Evolutionary conservation across 2,888 invertebrate genomes (phyloP).

Genomic region (Rhorus exstirpatorius): DNA sequence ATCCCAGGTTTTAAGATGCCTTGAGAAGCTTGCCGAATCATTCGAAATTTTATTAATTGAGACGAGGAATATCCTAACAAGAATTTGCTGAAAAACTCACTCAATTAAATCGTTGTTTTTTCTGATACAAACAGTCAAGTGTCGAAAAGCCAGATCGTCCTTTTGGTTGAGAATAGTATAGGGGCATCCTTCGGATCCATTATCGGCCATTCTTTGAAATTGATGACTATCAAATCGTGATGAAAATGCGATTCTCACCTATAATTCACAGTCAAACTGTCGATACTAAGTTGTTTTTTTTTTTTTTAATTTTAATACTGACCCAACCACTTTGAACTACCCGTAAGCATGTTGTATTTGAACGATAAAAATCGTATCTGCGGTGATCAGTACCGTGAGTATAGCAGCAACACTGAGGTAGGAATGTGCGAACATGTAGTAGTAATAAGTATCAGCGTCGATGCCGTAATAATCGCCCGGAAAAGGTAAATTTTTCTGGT

Average conservation of each 20-base stretch:
- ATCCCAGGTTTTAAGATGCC: conserved; percentile 20
- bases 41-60: conserved; percentile 3
- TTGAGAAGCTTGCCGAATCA: conserved; percentile 47
- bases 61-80: background rate
- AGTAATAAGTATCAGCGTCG: conserved; percentile 51
- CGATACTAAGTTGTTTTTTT: background rate
- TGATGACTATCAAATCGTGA: conserved; percentile 23
- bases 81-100: conserved; percentile 12
- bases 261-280: background rate
- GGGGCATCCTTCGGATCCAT: conserved; percentile 3
- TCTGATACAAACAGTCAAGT: conserved; percentile 42
- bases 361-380: conserved; percentile 58
- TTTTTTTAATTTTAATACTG: background rate
- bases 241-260: background rate
- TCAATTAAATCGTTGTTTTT: conserved; percentile 46
- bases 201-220: conserved; percentile 39
- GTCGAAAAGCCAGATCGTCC: conserved; percentile 33
- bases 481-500: conserved; percentile 17
- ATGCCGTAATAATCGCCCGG: conserved; percentile 57
- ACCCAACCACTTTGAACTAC: conserved; percentile 55
- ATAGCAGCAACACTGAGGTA: conserved; percentile 22
- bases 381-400: conserved; percentile 39
- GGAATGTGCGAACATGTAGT: conserved; percentile 48
- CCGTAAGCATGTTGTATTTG: conserved; percentile 59
- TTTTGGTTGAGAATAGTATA: conserved; percentile 8